Conservation (phyloP, 2,888 invertebrate species). For the Sussaba pulchella region DNA sequence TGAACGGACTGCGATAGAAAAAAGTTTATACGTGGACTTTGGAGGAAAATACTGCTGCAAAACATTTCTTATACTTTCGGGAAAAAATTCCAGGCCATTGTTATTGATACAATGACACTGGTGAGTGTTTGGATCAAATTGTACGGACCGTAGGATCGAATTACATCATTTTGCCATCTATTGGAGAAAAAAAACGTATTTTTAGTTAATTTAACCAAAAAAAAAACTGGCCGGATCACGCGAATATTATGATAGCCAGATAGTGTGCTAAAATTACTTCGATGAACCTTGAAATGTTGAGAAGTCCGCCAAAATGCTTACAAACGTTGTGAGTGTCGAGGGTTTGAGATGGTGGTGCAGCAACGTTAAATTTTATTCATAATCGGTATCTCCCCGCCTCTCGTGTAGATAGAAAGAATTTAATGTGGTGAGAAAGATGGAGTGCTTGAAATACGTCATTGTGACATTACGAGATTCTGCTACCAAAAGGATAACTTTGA, state of each 20-base stretch:
- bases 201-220: too few species aligned
- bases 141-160: too few species aligned
- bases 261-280: background rate
- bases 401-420: slow-evolving; percentile 14
- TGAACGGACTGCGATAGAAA: slow-evolving; percentile 4
- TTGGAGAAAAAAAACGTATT: too few species aligned
- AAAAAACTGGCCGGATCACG: too few species aligned
- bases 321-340: slow-evolving; percentile 51
- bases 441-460: slow-evolving; percentile 1
- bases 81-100: too few species aligned
- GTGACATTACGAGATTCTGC: slow-evolving; percentile 28
- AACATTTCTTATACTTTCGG: background rate
- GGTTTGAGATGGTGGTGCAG: background rate
- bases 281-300: background rate
- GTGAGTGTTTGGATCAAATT: too few species aligned
- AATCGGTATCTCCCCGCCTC: background rate
- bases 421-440: slow-evolving; percentile 10
- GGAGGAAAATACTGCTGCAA: background rate
- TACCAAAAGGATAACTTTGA: slow-evolving; percentile 34
- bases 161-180: too few species aligned
- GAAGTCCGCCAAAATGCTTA: background rate
- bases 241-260: too few species aligned
- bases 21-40: background rate
- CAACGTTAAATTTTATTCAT: background rate
- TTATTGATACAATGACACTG: too few species aligned